Evolutionary conservation across 2,113 vertebrate genomes (phyloP).

Genomic region (Erpornis zantholeuca): DNA sequence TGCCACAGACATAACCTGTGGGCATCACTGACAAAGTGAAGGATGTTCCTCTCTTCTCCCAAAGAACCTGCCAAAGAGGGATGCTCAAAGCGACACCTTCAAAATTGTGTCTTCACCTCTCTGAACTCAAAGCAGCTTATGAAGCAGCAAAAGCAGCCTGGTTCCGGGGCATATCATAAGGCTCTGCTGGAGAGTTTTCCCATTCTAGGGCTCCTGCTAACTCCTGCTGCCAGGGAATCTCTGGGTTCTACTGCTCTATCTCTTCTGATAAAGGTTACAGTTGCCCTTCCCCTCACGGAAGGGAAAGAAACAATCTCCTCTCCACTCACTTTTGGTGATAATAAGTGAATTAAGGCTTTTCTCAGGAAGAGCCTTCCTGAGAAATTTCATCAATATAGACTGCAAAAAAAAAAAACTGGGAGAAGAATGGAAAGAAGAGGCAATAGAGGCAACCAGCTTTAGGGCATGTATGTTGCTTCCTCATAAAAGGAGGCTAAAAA

Average conservation of each 20-base stretch:
- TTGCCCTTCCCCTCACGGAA: background rate
- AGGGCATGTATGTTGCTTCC: background rate
- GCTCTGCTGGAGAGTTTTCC: too few species aligned
- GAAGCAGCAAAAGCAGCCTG: background rate
- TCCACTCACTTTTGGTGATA: background rate
- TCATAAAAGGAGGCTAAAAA: background rate
- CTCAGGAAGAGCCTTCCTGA: background rate
- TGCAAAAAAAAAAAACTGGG: background rate
- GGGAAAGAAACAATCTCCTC: background rate
- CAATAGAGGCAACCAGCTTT: background rate
- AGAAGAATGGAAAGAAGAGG: background rate
- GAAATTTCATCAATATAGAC: background rate
- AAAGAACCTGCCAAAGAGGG: background rate
- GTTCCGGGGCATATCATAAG: accelerated
- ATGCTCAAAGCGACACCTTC: background rate
- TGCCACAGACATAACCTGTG: accelerated
- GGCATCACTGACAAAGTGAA: background rate
- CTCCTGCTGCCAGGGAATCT: background rate
- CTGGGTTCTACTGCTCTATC: too few species aligned
- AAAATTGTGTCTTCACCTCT: background rate
- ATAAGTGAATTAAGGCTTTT: too few species aligned
- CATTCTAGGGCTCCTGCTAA: background rate
- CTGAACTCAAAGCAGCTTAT: background rate
- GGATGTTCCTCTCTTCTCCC: background rate
- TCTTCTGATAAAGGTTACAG: background rate